Base-by-base conservation (phyloP, 2,113 vertebrate genomes). In the Cyprinodon variegatus region DNA sequence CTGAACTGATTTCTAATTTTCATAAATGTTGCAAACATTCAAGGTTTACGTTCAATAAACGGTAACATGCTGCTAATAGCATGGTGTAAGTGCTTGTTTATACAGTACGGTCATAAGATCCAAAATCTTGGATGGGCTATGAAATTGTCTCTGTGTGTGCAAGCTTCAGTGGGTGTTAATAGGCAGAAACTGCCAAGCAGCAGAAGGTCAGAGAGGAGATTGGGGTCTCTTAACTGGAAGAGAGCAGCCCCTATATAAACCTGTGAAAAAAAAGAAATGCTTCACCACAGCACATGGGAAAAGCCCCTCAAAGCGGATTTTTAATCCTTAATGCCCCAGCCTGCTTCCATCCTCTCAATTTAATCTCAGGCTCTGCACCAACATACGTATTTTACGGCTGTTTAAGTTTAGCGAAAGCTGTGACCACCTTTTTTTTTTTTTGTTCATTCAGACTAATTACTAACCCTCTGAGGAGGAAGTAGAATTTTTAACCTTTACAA, bases 401-500 rank as follows among this genome's bases (percentile, higher is more conserved):
- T 90, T 86, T 83, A 62, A 89, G 76, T 86, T 61, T 62, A 70
- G 77, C 89, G 77, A 77, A 68, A 68, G 38, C 70, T 79, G 65
- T 13, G 65, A 76, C 83, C 88, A 87, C 85, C 84, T 84, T 72
- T 68, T 29, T 84, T 72, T 68, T 29, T 29, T 82, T 84, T 85
- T 80, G 83, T 85, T 86, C 78, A 83, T 89, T 85, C 77, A 75
- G 70, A 73, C 82, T 87, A 89, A 91, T 89, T 87, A 89, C 82
- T 78, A 77, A 57, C 72, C 82, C 77, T 81, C 82, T 82, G 78
- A 71, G 83, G 87, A 68, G 60, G 74, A 72, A 87, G 66, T 71
- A 83, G 82, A 85, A 60, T 85, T 65, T 84, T 90, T 94, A 92
- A 93, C 92, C 92, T 93, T 93, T 89, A 93, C 90, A 89, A 74